Evolutionary conservation across 2,888 invertebrate genomes (phyloP), one percentile per base, ranked within the genome.

Genomic region (Gastrophysa polygoni): DNA sequence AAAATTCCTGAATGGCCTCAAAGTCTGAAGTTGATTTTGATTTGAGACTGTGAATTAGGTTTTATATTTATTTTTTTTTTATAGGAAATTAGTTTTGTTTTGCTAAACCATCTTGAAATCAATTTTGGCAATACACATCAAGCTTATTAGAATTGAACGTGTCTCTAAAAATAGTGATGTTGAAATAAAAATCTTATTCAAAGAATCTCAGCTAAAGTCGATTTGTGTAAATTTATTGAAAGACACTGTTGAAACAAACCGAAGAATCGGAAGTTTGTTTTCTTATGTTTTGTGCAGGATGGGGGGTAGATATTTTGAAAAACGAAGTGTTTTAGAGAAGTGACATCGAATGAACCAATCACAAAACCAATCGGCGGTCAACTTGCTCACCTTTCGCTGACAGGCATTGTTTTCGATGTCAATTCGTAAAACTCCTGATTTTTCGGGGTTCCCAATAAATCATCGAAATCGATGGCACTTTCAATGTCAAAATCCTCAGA

Each of bases 361-460:
- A 69, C 24, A 24, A 70, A n/a, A 70, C 18, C 38, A 54, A 24
- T 54, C 16, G 43, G 52, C 20, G 38, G 38, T 18, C 71, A 49
- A 63, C 50, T 61, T 54, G 67, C 85, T 82, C 82, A 88, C 88
- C 87, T 87, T 82, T 86, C 86, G 58, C 83, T 83, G 69, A 85
- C 83, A 46, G 85, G 84, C 63, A 87, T 82, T 48, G 86, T 84
- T 71, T 86, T 86, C 16, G 85, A 85, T 73, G 87, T 88, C 48
- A 88, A 78, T 77, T 88, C 86, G 78, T 88, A 88, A 77, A 86
- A 88, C 80, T 87, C 87, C 70, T 84, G 82, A 73, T 85, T 85
- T 78, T 84, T 84, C 57, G 82, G 81, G 46, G 82, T 82, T 58
- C 83, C 81, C 62, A 85, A 75, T 67, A 85, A 78, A 66, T 85